Base-by-base conservation (phyloP, 2,888 invertebrate genomes). In the Athripsodes cinereus region DNA sequence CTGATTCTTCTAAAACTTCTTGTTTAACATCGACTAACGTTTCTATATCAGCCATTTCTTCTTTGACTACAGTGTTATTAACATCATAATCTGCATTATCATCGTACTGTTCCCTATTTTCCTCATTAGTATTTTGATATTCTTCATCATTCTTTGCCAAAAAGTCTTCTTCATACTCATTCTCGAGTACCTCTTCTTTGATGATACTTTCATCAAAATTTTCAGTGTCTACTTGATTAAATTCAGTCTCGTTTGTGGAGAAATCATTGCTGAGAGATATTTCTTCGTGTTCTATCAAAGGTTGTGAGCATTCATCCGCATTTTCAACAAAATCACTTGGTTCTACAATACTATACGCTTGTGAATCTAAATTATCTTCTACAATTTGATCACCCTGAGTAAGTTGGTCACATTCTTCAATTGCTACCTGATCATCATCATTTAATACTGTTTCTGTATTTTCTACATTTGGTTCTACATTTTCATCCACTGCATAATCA, bases 141-240 rank as follows among this genome's bases (percentile, higher is more conserved):
- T 40, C 13, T 8, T 13, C 40, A 13, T 40, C 40, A 40, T 40
- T 3, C 13, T 13, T 40, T 40, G 40, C 16, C 16, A 40, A 40
- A 13, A 8, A 40, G 13, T 40, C 40, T 40, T 40, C n/a, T n/a
- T 40, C 40, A 13, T n/a, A 40, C 40, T 40, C 40, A 40, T 40
- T 40, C 13, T 40, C 40, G 2, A 40, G 5, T 8, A 40, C 40
- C 11, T 55, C 55, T 22, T 55, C 50, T 50, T 55, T 55, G 6
- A 55, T 22, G 1, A 55, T 8, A 10, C 19, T 50, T 40, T 51
- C 44, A 52, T 40, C 52, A 11, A 46, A 44, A 26, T 46, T 31
- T 13, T 19, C 46, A 22, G 11, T 22, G 22, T 20, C 54, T 19
- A 49, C 40, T 16, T 22, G 26, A 26, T 26, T 26, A 26, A 26